These are phyloP conservation scores for Ancistrus triradiatus DNA, from an alignment of 2,113 vertebrate genomes.

Conservation along the genomic window DNA sequence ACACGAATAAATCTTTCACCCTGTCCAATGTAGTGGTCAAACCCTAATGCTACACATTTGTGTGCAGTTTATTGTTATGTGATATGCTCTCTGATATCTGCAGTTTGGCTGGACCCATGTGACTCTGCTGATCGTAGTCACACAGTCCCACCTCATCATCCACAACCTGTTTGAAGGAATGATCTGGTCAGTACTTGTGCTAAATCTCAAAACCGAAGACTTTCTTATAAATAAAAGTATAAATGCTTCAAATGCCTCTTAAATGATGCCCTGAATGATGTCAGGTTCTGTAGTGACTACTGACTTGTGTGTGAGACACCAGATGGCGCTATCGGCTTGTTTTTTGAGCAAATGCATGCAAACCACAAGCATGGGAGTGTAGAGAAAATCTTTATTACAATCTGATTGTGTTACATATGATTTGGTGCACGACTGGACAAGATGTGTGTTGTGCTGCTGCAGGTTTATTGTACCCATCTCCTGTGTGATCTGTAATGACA, in stretches of 20 bases:
- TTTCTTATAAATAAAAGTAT: too few relatives aligned
- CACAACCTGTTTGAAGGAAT: conserved; percentile 98
- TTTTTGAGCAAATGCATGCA: too few relatives aligned
- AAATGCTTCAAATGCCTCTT: not conserved
- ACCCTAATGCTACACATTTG: too few relatives aligned
- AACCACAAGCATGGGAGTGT: too few relatives aligned
- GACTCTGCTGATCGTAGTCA: conserved; percentile 92
- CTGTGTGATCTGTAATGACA: conserved; percentile 98
- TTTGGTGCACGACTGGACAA: not conserved
- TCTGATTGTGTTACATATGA: too few relatives aligned
- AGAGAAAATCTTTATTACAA: too few relatives aligned
- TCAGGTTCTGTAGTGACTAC: too few relatives aligned
- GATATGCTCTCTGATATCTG: not conserved
- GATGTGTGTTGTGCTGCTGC: not conserved
- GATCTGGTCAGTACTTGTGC: conserved; percentile 82
- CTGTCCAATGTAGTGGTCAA: too few relatives aligned
- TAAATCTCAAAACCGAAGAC: not conserved
- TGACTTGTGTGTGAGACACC: too few relatives aligned
- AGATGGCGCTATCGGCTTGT: not conserved
- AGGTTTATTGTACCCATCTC: conserved; percentile 99
- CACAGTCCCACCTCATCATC: conserved; percentile 97
- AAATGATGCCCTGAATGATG: not conserved
- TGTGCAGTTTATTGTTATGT: too few relatives aligned
- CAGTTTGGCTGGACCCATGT: conserved; percentile 99
- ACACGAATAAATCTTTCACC: too few relatives aligned